Base-by-base conservation (phyloP, 2,888 invertebrate genomes). In the Phrixothrix hirtus region DNA sequence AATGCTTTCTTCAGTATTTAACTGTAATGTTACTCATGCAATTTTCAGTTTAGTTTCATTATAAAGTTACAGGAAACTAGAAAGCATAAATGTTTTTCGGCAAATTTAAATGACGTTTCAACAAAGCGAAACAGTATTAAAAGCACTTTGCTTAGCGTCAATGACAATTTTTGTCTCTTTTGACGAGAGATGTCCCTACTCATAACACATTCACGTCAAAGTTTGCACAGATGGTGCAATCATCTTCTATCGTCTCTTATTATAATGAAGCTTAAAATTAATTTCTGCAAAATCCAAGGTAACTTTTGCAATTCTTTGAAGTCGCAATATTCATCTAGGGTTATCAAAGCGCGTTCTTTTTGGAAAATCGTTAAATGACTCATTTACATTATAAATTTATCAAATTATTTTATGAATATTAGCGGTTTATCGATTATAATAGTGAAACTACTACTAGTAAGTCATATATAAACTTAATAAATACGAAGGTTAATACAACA, bases 391-490 rank as follows among this genome's bases (percentile, higher is more conserved):
- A 37, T 32, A 34, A 48, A 34, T 35, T 48, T 42, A 42, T 46
- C 45, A 14, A 39, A 34, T 55, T 58, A 50, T 48, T 55, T 58
- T 54, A 48, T 38, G 43, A 43, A 52, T 48, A 54, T 54, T 53
- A 39, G 29, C 25, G 38, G 25, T 32, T 50, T 26, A 39, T 48
- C 35, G 49, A 54, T 50, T 64, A 66, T 65, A 62, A 59, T 61
- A 59, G 59, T 48, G 43, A 54, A 61, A 64, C 62, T 57, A 65
- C 61, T 60, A 67, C 65, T 67, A 66, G 64, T 67, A 70, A 69
- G 69, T 70, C 68, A 69, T 66, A 66, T 63, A 65, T 66, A 57
- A 65, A 66, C 63, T 62, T 66, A 67, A 69, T 64, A 66, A 64
- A 62, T 57, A 58, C n/a, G 53, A 37, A 51, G 58, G 34, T 49